Evolutionary conservation across 1,140 invertebrate species (phyloP).

Genomic region (Spodoptera frugiperda): DNA sequence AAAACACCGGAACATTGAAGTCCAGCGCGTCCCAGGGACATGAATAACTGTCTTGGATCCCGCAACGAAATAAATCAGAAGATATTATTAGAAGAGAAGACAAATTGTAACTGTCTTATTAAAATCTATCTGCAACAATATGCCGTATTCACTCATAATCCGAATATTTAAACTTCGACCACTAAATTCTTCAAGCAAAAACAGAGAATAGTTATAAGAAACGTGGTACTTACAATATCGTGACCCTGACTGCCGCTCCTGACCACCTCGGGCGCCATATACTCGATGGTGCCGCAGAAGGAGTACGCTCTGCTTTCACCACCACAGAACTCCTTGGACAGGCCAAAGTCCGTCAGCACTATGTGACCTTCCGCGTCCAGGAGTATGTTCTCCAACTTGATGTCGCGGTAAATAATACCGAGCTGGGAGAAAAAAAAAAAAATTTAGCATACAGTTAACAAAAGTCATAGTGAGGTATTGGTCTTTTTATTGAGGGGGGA

Average conservation of each 20-base stretch:
- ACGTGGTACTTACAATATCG: slow-evolving; percentile 92
- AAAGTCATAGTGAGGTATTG: neutral
- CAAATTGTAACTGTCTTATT: no score
- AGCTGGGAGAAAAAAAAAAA: slow-evolving; percentile 86
- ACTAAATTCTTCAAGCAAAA: no score
- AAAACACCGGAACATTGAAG: no score
- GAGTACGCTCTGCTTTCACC: slow-evolving; percentile 94
- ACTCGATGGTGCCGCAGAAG: slow-evolving; percentile 99
- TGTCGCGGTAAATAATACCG: slow-evolving; percentile 98
- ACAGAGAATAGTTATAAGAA: slow-evolving; percentile 9
- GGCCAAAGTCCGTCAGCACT: slow-evolving; percentile 96
- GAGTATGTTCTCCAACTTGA: slow-evolving; percentile 97
- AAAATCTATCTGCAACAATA: no score
- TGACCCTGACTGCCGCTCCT: slow-evolving; percentile 93
- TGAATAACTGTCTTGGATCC: no score
- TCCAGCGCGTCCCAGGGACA: no score
- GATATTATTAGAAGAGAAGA: no score
- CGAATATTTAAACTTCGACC: no score
- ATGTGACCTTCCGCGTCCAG: slow-evolving; percentile 95
- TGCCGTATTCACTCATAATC: no score
- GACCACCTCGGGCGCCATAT: slow-evolving; percentile 98
- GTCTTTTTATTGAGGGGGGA: no score
- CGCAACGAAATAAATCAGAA: no score
- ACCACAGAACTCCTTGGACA: slow-evolving; percentile 94
- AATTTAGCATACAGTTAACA: neutral